Conservation (phyloP, 2,888 invertebrate species). For the Siphlonurus alternatus region DNA sequence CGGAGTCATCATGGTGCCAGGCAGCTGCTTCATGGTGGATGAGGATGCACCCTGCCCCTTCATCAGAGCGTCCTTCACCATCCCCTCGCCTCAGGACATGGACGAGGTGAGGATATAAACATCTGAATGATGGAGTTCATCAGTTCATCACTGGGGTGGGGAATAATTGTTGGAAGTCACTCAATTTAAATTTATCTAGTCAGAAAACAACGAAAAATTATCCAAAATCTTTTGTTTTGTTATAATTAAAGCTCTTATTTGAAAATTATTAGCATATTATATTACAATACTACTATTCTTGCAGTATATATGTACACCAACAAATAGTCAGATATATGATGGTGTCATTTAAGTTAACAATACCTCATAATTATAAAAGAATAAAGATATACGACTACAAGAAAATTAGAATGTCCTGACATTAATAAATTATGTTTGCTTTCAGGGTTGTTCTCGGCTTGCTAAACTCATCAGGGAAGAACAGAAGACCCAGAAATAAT, state of each 20-base stretch:
- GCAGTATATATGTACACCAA: neutral
- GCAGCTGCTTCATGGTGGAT: slow-evolving; percentile 53
- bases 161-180: too few relatives aligned
- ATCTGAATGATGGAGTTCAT: neutral
- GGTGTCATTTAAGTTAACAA: too few relatives aligned
- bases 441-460: neutral
- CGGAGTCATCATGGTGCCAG: slow-evolving; percentile 53
- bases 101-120: slow-evolving; percentile 27
- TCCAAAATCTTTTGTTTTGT: neutral
- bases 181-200: neutral
- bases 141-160: neutral
- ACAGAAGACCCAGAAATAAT: too few relatives aligned
- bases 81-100: slow-evolving; percentile 45
- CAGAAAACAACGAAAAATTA: too few relatives aligned
- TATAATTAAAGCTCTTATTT: neutral
- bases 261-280: neutral
- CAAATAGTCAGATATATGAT: too few relatives aligned
- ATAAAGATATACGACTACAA: too few relatives aligned
- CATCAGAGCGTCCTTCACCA: slow-evolving; percentile 53
- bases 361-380: too few relatives aligned
- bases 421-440: neutral
- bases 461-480: neutral
- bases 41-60: slow-evolving; percentile 42
- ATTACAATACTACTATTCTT: neutral
- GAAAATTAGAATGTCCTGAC: too few relatives aligned